Percentiles rank a stretch among this genome's conserved stretches.
Conservation (phyloP, 2,113 vertebrate genomes). For the Chloropsis hardwickii region DNA sequence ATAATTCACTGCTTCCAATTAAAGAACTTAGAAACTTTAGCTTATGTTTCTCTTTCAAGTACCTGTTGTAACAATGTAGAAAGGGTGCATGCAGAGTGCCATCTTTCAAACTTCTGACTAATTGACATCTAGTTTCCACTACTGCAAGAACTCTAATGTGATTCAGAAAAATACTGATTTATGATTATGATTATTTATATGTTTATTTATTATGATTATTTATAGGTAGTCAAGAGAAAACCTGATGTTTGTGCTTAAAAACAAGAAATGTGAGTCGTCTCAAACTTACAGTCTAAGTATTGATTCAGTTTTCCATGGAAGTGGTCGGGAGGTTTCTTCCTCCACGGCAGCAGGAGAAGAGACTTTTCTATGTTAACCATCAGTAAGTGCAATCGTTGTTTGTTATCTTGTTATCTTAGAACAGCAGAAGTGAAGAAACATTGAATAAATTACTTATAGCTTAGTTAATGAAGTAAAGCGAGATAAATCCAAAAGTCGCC, state of each 20-base stretch:
- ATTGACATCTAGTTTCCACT: background rate
- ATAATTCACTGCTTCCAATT: background rate
- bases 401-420: background rate
- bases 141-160: background rate
- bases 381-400: background rate
- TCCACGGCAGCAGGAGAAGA: background rate
- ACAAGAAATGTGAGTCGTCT: background rate
- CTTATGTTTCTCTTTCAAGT: background rate
- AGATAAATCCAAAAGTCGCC: background rate
- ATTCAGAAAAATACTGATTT: background rate
- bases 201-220: too few species aligned
- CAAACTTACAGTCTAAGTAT: background rate
- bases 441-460: background rate
- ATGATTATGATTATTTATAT: background rate
- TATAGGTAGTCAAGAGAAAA: background rate
- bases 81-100: background rate
- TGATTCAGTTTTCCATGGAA: background rate
- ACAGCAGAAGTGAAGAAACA: background rate
- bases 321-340: background rate
- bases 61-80: background rate
- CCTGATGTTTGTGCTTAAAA: background rate
- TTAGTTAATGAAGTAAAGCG: background rate
- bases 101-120: background rate
- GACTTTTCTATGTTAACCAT: background rate
- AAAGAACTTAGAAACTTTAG: background rate